Percentiles rank a stretch among this genome's conserved stretches.
These are phyloP conservation scores for Thymallus thymallus DNA, from an alignment of 2,113 vertebrate genomes.

Conservation along the genomic window DNA sequence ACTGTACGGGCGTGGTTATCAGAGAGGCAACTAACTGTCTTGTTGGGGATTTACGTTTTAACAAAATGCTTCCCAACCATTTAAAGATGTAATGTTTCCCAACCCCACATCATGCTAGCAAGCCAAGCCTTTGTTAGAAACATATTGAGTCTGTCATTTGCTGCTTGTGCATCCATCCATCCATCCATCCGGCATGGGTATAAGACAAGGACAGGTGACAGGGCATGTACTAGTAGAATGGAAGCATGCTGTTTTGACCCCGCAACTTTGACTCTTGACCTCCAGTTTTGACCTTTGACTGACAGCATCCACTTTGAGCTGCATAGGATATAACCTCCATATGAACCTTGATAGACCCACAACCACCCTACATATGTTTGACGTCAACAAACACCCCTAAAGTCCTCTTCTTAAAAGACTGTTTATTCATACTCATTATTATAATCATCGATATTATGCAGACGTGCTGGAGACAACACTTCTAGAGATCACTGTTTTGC, in stretches of 20 bases:
- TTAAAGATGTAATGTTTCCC: too few species aligned
- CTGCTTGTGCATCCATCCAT: too few species aligned
- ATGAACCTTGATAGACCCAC: not conserved
- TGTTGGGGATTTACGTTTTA: too few species aligned
- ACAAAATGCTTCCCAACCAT: too few species aligned
- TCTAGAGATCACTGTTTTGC: constrained; percentile 11
- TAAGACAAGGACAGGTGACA: not conserved
- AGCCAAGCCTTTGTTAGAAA: too few species aligned
- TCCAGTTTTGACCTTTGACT: not conserved
- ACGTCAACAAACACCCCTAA: not conserved
- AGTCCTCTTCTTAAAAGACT: constrained; percentile 25
- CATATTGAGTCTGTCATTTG: too few species aligned
- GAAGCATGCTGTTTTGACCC: constrained; percentile 18
- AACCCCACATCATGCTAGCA: too few species aligned
- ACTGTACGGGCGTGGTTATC: too few species aligned
- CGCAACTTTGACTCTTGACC: not conserved
- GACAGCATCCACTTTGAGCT: not conserved
- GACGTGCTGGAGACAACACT: not conserved
- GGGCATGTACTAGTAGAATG: constrained; percentile 12
- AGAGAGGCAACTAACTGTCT: too few species aligned
- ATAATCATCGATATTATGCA: constrained; percentile 1
- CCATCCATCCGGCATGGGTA: too few species aligned
- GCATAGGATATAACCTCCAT: not conserved
- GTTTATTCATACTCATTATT: constrained; percentile 2
- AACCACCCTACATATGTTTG: not conserved